Base-by-base conservation (phyloP, 2,888 invertebrate genomes). In the Cepaea hortensis region DNA sequence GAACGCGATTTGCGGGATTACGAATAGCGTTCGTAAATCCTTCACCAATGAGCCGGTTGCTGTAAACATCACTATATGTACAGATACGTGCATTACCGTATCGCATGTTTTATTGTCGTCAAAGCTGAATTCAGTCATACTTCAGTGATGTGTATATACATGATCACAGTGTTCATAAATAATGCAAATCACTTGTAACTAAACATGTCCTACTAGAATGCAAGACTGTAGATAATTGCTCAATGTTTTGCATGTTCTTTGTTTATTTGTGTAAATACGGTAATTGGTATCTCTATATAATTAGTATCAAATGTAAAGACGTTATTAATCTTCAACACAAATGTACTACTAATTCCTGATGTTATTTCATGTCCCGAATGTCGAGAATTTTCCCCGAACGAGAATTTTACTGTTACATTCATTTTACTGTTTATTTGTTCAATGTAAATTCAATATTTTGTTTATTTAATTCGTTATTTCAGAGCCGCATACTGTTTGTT, bases 341-440 rank as follows among this genome's bases (percentile, higher is more conserved):
- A 18, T 76, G 4, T n/a, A 48, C 50, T 48, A 48, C 2, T 15
- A 75, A 75, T 46, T 75, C 11, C 75, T 75, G 11, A 46, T 20
- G 15, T 13, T 76, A 3, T 55, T 55, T 20, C 18, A 4, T 18
- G 6, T 20, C 15, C 50, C 76, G 5, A 76, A 13, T 76, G 55
- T 76, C 76, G 55, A 18, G 76, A 76, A 76, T 76, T n/a, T 55
- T 76, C 48, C 75, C 76, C 9, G 50, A 76, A 76, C 76, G 76
- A 76, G 76, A 76, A 76, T 55, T 55, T 50, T 76, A 76, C 20
- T 76, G 76, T 76, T 75, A 48, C 35, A 75, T 72, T 72, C 72
- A 72, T 23, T 72, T 72, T 72, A 72, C 5, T 72, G 23, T 72
- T 72, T 7, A 72, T 72, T 7, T 72, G 7, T 72, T 9, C 20